These are phyloP conservation scores for Acromyrmex heyeri DNA, from an alignment of 1,140 invertebrate genomes.

Conservation along the genomic window DNA sequence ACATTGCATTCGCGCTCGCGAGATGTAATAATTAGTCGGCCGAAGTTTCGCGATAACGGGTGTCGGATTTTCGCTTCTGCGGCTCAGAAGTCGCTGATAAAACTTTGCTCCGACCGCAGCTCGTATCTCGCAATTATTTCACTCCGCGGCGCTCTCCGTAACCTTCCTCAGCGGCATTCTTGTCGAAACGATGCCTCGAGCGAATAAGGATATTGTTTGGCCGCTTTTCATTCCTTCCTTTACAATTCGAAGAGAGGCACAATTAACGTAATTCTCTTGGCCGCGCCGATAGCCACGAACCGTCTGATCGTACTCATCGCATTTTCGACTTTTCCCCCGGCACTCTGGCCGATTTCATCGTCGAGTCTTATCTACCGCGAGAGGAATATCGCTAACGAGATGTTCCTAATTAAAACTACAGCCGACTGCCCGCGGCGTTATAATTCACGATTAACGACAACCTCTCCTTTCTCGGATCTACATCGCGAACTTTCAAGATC, in stretches of 20 bases:
- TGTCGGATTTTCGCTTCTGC: conserved; percentile 61
- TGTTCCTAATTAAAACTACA: conserved; percentile 53
- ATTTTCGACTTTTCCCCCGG: conserved; percentile 24
- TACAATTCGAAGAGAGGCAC: background rate
- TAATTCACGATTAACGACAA: conserved; percentile 43
- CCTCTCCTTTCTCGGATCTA: background rate
- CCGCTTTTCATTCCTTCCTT: background rate
- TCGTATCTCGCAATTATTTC: conserved; percentile 61
- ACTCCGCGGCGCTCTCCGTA: conserved; percentile 27
- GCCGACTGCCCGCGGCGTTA: background rate
- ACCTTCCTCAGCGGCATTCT: conserved; percentile 1
- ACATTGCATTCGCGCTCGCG: conserved; percentile 29
- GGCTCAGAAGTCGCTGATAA: conserved; percentile 61
- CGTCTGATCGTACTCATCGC: background rate
- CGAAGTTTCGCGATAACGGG: conserved; percentile 61
- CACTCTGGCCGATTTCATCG: background rate
- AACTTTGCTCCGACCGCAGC: conserved; percentile 48
- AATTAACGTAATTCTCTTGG: conserved; percentile 51
- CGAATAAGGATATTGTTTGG: conserved; percentile 58
- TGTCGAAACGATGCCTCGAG: conserved; percentile 28
- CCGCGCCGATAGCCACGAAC: conserved; percentile 8
- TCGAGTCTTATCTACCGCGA: conserved; percentile 39
- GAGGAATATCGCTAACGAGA: conserved; percentile 30
- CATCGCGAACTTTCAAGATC: conserved; percentile 4
- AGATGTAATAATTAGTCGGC: conserved; percentile 62